Base-by-base conservation (phyloP, 2,113 vertebrate species). In the Larimichthys polyactis region DNA sequence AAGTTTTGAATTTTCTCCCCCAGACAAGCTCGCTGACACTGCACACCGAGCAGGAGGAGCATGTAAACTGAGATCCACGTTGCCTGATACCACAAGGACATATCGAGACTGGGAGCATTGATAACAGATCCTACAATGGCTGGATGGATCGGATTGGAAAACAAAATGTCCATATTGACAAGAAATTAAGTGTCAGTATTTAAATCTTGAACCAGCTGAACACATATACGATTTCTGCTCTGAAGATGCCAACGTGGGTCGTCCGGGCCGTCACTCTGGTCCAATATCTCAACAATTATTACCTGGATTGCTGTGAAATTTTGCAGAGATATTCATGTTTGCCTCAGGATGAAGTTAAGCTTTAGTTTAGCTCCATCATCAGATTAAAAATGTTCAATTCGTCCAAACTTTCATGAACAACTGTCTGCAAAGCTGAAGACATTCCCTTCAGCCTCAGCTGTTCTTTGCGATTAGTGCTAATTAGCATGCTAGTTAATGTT, bases 1-100 rank as follows among this genome's bases (percentile, higher is more conserved):
- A 84, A 86, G 69, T 90, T 92, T 90, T 79, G 89, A 79, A 79
- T 86, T 85, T 92, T 88, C 89, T 83, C 51, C 84, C 83, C 74
- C 71, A 82, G 90, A 91, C 82, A 82, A 90, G 85, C 51, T 22
- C 5, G 86, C 94, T 94, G 92, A 94, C 52, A 60, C 87, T 82
- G 94, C 94, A 91, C 57, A 73, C 75, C n/a, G 49, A 24, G 65
- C 82, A 78, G 79, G 72, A 79, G 78, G 68, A 71, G 81, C 82
- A 67, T 85, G 91, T 89, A 94, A 94, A 88, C 79, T 82, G 91
- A 93, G 92, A 93, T 84, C 84, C 87, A 60, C 71, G 83, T 86
- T n/a, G 57, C 75, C 68, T 64, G 87, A 90, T 84, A 81, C 74
- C 87, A 79, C 91, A 94, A 94, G 91, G 91, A 87, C 91, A 71